Conservation (phyloP, 2,797 vertebrate species). For the Zenarchopterus dispar region DNA sequence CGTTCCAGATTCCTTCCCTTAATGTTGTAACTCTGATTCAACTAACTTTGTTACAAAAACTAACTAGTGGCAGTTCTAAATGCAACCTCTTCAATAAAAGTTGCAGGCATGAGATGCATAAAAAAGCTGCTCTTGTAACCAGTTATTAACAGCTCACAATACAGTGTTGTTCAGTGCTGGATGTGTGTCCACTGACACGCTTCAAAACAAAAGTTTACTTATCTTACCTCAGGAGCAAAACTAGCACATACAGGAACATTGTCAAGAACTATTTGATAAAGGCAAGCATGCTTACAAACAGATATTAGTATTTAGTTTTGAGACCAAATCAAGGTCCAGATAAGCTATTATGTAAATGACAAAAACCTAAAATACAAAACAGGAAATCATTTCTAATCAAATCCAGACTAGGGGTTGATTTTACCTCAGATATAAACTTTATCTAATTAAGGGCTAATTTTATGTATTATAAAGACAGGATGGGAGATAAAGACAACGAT, state of each 20-base stretch:
- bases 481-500: conserved; percentile 1
- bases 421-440: conserved; percentile 9
- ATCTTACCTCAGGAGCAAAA: conserved; percentile 55
- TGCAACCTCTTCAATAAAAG: not conserved
- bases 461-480: conserved; percentile 3
- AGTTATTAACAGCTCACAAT: conserved; percentile 32
- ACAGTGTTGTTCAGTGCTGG: conserved; percentile 19
- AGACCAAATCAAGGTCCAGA: conserved; percentile 28
- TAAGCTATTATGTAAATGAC: conserved; percentile 17
- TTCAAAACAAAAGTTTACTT: conserved; percentile 48
- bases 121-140: conserved; percentile 14
- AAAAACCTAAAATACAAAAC: conserved; percentile 17
- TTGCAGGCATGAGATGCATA: not conserved
- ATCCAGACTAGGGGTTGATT: conserved; percentile 11
- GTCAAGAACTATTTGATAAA: conserved; percentile 28
- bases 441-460: conserved; percentile 10
- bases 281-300: conserved; percentile 2
- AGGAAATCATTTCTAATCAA: conserved; percentile 12
- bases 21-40: no score
- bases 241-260: conserved; percentile 21
- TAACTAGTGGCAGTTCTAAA: conserved; percentile 5
- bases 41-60: not conserved
- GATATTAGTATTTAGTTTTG: conserved; percentile 27
- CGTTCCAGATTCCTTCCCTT: no score
- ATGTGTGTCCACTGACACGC: conserved; percentile 14